A percentile compares a stretch with the other conserved stretches of the same genome.
These are phyloP conservation scores for Paralvinella palmiformis DNA, from an alignment of 1,140 invertebrate species.

Conservation along the genomic window DNA sequence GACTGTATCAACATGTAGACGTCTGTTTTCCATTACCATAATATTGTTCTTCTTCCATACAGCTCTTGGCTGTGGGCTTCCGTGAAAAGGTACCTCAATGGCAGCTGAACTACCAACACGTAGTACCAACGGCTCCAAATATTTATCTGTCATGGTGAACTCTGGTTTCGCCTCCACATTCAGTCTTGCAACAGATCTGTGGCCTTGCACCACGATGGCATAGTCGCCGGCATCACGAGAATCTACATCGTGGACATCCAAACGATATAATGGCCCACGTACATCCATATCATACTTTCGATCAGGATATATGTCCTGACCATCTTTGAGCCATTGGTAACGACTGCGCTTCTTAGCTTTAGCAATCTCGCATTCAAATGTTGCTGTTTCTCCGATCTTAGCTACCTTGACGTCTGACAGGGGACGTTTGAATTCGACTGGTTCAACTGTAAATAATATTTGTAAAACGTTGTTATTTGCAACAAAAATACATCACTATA, in stretches of 20 bases:
- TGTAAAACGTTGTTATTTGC: not conserved
- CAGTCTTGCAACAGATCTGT: conserved; percentile 13
- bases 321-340: conserved; percentile 23
- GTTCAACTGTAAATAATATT: conserved; percentile 13
- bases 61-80: conserved; percentile 63
- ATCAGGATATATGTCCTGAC: conserved; percentile 7
- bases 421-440: conserved; percentile 20
- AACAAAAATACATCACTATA: too few relatives aligned
- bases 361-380: conserved; percentile 34
- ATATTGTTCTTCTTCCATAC: conserved; percentile 69
- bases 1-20: conserved; percentile 68
- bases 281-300: conserved; percentile 59
- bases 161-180: conserved; percentile 17
- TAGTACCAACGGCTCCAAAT: conserved; percentile 13
- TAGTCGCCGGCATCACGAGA: conserved; percentile 88
- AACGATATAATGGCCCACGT: conserved; percentile 79
- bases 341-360: conserved; percentile 24
- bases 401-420: conserved; percentile 22
- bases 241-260: conserved; percentile 86
- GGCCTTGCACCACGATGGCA: conserved; percentile 59
- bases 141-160: conserved; percentile 12
- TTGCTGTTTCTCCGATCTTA: conserved; percentile 21
- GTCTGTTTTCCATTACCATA: conserved; percentile 51
- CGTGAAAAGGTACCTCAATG: conserved; percentile 66
- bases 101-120: conserved; percentile 48